phyloP scores from a whole-genome alignment of 2,113 vertebrate genomes.

The Paradoxurus hermaphroditus region DNA sequence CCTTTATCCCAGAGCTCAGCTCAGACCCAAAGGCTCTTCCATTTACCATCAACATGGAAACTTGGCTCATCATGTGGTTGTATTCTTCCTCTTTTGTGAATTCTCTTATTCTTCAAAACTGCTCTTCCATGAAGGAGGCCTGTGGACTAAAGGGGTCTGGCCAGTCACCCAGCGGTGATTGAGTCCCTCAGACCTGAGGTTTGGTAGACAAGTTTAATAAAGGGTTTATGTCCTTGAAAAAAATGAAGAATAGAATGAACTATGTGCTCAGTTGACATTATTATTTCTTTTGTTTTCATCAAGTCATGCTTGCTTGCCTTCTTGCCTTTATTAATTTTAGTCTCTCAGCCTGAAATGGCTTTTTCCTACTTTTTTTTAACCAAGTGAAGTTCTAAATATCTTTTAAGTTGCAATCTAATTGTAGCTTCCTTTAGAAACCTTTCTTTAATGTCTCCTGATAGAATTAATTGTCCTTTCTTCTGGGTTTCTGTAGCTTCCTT shows the following conservation, averaged over 20 bases:
- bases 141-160: neutral
- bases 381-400: neutral
- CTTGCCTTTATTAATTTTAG: neutral
- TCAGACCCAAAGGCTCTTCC: neutral
- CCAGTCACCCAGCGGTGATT: neutral
- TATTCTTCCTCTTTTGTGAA: neutral
- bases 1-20: neutral
- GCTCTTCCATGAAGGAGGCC: neutral
- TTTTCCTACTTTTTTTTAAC: neutral
- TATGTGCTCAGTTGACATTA: neutral
- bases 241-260: neutral
- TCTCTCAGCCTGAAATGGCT: neutral
- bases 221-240: neutral
- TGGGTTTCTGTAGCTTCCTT: neutral
- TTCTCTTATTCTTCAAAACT: neutral
- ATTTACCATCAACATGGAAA: slow-evolving; percentile 60
- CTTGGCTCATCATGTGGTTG: neutral
- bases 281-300: neutral
- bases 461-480: neutral
- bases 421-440: neutral
- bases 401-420: neutral
- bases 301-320: neutral
- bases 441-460: neutral
- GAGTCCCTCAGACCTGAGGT: neutral
- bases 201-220: neutral